Evolutionary conservation across 2,113 vertebrate genomes (phyloP).

Genomic region (Globicephala melas): DNA sequence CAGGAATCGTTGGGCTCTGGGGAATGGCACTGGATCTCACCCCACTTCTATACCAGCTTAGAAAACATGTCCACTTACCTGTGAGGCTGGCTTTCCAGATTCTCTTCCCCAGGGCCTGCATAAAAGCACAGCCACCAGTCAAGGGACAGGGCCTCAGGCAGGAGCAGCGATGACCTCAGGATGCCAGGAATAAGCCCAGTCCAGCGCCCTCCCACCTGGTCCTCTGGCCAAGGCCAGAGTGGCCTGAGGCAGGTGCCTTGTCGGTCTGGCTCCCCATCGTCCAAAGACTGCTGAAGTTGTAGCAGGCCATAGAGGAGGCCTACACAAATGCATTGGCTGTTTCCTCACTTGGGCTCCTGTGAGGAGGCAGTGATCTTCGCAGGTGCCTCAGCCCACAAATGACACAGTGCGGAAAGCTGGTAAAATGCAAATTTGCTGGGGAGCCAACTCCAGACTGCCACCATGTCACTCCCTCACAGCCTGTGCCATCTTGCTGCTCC

Average conservation of each 20-base stretch:
- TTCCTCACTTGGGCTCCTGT: not conserved
- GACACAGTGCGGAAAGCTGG: not conserved
- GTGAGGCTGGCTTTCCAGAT: not conserved
- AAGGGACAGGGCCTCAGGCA: not conserved
- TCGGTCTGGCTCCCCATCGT: fast-evolving
- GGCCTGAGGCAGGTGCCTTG: not conserved
- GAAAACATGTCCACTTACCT: not conserved
- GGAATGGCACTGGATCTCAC: not conserved
- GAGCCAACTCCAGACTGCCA: not conserved
- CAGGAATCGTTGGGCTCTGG: not conserved
- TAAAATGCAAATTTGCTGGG: not conserved
- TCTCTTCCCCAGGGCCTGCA: fast-evolving
- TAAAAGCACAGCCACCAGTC: no score
- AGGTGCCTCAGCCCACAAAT: not conserved
- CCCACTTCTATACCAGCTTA: not conserved
- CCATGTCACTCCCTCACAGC: not conserved
- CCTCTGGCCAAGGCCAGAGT: not conserved
- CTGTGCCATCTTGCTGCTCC: not conserved
- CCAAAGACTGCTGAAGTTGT: not conserved
- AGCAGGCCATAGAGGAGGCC: not conserved
- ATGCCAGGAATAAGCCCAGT: not conserved
- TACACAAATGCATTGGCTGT: not conserved
- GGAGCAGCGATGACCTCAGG: not conserved
- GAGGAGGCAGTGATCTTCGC: not conserved
- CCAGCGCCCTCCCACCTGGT: not conserved